A percentile compares a stretch with the other conserved stretches of the same genome.
Evolutionary conservation across 2,888 invertebrate genomes (phyloP).

Genomic region (Clunio marinus): DNA sequence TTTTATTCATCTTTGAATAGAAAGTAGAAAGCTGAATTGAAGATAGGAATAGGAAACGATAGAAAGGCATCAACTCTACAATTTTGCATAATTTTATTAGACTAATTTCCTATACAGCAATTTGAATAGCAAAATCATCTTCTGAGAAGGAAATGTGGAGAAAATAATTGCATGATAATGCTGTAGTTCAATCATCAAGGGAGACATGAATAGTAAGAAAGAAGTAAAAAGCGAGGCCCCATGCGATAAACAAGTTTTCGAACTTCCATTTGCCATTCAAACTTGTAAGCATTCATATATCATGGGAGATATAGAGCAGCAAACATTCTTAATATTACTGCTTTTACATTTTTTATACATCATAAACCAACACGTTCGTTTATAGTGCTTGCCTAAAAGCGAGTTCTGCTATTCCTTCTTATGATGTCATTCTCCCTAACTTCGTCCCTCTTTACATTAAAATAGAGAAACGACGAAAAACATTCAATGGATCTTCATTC

Average conservation of each 20-base stretch:
- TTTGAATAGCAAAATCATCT: slow-evolving; percentile 16
- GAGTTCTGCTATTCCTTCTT: too few relatives aligned
- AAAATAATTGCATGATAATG: slow-evolving; percentile 35
- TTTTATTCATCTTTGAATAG: background rate
- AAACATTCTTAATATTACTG: slow-evolving; percentile 5
- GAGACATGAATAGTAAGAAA: too few relatives aligned
- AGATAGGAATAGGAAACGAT: background rate
- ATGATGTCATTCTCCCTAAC: too few relatives aligned
- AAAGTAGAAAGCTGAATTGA: too few relatives aligned
- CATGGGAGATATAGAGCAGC: background rate
- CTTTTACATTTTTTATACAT: background rate
- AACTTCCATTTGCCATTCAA: slow-evolving; percentile 6
- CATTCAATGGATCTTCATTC: background rate
- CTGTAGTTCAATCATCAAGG: slow-evolving; percentile 27
- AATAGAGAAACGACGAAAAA: background rate
- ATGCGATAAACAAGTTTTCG: slow-evolving; percentile 5
- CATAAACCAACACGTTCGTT: slow-evolving; percentile 1
- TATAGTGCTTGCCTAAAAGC: slow-evolving; percentile 10
- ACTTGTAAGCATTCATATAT: background rate
- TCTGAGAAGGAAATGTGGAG: slow-evolving; percentile 5
- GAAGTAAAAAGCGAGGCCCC: background rate
- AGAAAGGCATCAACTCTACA: slow-evolving; percentile 12
- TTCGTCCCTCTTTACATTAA: slow-evolving; percentile 23
- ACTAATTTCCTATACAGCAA: slow-evolving; percentile 15
- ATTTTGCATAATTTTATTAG: slow-evolving; percentile 37